phyloP scores from a whole-genome alignment of 1,140 invertebrate genomes.

The Lerema accius region DNA sequence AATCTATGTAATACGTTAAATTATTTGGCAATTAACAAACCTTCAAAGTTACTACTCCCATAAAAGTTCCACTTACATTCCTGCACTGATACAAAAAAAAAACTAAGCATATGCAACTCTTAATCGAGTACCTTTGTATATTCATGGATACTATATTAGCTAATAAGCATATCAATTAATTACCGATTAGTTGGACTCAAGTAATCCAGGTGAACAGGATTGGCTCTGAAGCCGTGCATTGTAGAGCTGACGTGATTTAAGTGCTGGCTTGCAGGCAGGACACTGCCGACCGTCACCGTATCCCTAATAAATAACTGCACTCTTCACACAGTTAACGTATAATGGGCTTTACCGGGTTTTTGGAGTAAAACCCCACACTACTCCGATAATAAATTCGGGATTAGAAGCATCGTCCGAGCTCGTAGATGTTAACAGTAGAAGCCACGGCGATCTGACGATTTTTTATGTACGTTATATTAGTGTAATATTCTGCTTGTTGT shows the following conservation, averaged over 20 bases:
- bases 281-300: slow-evolving; percentile 53
- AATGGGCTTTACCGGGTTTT: slow-evolving; percentile 43
- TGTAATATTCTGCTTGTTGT: too few relatives aligned
- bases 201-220: slow-evolving; percentile 20
- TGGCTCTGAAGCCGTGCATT: slow-evolving; percentile 23
- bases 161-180: background rate
- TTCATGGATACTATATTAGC: background rate
- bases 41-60: too few relatives aligned
- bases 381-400: slow-evolving; percentile 20
- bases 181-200: slow-evolving; percentile 1
- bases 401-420: slow-evolving; percentile 14
- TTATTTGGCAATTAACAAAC: too few relatives aligned
- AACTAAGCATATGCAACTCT: too few relatives aligned
- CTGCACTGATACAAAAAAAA: too few relatives aligned
- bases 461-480: too few relatives aligned
- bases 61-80: too few relatives aligned
- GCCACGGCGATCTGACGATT: too few relatives aligned
- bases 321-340: slow-evolving; percentile 40
- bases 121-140: too few relatives aligned
- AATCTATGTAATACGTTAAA: too few relatives aligned
- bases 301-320: slow-evolving; percentile 59
- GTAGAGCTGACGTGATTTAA: slow-evolving; percentile 53
- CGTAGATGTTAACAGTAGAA: slow-evolving; percentile 13
- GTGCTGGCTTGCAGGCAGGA: slow-evolving; percentile 43
- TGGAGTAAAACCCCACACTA: slow-evolving; percentile 25